Percentiles rank a stretch among this genome's conserved stretches.
Conservation (phyloP, 2,888 invertebrate genomes). For the Philereme vetulata region DNA sequence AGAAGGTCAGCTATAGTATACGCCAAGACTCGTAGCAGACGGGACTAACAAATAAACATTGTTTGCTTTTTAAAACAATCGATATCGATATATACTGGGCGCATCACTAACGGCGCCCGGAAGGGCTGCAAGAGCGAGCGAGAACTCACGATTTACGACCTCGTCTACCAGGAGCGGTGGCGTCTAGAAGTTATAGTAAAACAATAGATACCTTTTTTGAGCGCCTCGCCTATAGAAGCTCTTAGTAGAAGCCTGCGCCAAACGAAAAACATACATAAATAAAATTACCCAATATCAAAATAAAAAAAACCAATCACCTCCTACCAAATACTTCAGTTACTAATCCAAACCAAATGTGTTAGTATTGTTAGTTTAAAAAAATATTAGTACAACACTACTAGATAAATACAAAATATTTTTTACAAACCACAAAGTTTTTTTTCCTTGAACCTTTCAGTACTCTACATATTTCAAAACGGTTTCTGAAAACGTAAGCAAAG, state of each 20-base stretch:
- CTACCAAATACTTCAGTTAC: neutral
- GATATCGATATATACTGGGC: too few relatives aligned
- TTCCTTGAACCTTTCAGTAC: neutral
- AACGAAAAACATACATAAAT: slow-evolving; percentile 46
- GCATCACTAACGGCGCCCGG: too few relatives aligned
- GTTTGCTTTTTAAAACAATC: too few relatives aligned
- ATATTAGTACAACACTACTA: neutral
- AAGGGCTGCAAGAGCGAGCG: too few relatives aligned
- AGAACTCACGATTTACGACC: too few relatives aligned
- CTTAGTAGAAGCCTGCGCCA: slow-evolving; percentile 68
- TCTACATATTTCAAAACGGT: too few relatives aligned
- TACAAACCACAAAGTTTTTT: neutral
- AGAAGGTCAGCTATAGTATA: too few relatives aligned
- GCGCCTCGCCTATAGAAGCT: slow-evolving; percentile 34
- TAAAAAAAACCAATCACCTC: slow-evolving; percentile 17
- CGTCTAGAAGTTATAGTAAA: too few relatives aligned
- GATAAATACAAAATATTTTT: neutral
- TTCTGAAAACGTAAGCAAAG: too few relatives aligned
- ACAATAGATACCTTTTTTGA: slow-evolving; percentile 43
- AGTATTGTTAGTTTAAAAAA: slow-evolving; percentile 2
- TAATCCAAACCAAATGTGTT: slow-evolving; percentile 11
- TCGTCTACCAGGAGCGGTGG: too few relatives aligned
- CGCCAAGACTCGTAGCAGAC: too few relatives aligned
- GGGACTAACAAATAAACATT: too few relatives aligned
- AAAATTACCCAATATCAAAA: slow-evolving; percentile 34